Evolutionary conservation across 2,888 invertebrate species (phyloP), one percentile per base, ranked within the genome.

Genomic region (Electrophaes corylata): DNA sequence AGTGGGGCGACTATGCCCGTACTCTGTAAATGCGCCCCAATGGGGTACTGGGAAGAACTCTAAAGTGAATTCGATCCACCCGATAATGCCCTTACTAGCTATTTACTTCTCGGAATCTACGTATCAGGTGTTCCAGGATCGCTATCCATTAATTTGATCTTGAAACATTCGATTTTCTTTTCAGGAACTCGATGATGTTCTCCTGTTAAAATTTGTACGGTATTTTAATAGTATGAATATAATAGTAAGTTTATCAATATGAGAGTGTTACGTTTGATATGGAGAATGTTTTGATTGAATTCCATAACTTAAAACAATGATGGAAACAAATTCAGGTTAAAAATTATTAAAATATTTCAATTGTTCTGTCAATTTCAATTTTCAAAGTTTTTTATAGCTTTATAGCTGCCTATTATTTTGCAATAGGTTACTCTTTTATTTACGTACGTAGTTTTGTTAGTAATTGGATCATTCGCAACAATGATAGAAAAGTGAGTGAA

Each of bases 51-150:
- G 12, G 26, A 54, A 48, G 26, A 55, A 55, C 52, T 62, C 55
- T 55, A 54, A 62, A 62, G 62, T 62, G 62, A 62, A 62, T 62
- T 46, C 51, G 29, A 55, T 41, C 47, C 48, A 29, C 48, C 39
- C 55, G 58, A 62, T 62, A 62, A 62, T 58, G 51, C 48, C 49
- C 49, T 55, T 50, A 55, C 57, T 61, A 53, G 48, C 58, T 52
- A 20, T 62, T 62, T 62, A 55, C 58, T 35, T 48, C 49, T 60
- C 52, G 40, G 19, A 44, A 56, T 52, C 46, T 51, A 43, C 54
- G 62, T 58, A 62, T 58, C 57, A 58, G 62, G 62, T 62, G 62
- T 48, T 61, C 51, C 26, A 33, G 31, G 33, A 57, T 56, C 50
- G 60, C 48, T 43, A 48, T 44, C 43, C 54, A 61, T 57, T 61